Base-by-base conservation (phyloP, 2,888 invertebrate genomes). In the Orgyia antiqua region DNA sequence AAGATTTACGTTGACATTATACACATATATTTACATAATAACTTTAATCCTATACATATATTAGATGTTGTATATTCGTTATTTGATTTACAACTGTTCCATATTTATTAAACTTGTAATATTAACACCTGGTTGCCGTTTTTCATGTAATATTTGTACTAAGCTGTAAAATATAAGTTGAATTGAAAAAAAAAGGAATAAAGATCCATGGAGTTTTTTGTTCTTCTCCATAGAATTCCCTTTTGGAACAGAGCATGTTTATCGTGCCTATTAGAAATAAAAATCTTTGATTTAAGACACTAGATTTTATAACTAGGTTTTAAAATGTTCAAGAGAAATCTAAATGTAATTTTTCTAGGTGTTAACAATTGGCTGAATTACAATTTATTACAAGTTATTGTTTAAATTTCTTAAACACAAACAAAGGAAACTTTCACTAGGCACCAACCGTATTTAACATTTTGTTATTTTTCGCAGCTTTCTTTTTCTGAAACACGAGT, bases 401-500 rank as follows among this genome's bases (percentile, higher is more conserved):
- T 31, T 13, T 33, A 36, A 44, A 36, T 46, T 42, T 51, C 42
- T 37, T 45, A 18, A 31, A 29, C 31, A 34, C 34, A 47, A 39
- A 41, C 38, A 41, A 52, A 52, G 27, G 25, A 29, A 27, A 42
- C 46, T 48, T 48, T 55, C 47, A 40, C 48, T 33, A 51, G 49
- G 43, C 4, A 15, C n/a, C 33, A 42, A 33, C 42, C 36, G 40
- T 49, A 49, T 55, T 55, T 51, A 45, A 46, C 39, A 13, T 44
- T 45, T 15, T 47, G 36, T 46, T 39, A 44, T 50, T 37, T 12
- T 49, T 37, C 25, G 27, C 36, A 41, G 49, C 58, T 62, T 62
- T 66, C 62, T 44, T 57, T 52, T 58, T 31, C 21, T 39, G 32
- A 41, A 39, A 40, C 34, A 41, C 46, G 45, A 38, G 28, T 45